These are phyloP conservation scores for Diarsia mendica DNA, from an alignment of 2,888 invertebrate genomes.

Conservation along the genomic window DNA sequence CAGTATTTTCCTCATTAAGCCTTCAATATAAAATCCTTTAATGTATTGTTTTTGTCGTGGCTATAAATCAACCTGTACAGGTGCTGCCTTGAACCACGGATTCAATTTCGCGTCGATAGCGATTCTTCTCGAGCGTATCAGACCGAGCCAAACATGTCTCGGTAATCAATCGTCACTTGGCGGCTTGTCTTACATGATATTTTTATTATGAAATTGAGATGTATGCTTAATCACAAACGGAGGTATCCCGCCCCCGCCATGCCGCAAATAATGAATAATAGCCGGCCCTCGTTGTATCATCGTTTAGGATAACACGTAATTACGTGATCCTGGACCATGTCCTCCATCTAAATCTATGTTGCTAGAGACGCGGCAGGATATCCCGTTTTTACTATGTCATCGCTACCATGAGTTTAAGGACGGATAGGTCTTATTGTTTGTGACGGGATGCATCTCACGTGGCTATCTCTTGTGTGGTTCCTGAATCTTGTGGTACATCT, in stretches of 20 bases:
- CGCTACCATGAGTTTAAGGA: constrained; percentile 50
- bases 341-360: constrained; percentile 60
- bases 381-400: constrained; percentile 67
- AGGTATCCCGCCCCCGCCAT: constrained; percentile 42
- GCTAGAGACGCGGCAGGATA: constrained; percentile 57
- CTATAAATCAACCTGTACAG: constrained; percentile 76
- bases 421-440: constrained; percentile 59
- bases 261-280: constrained; percentile 71
- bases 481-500: constrained; percentile 55
- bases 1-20: constrained; percentile 62
- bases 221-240: constrained; percentile 70
- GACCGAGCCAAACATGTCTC: constrained; percentile 84
- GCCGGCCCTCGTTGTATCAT: constrained; percentile 53
- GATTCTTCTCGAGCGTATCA: constrained; percentile 85
- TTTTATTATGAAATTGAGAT: constrained; percentile 82
- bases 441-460: constrained; percentile 69
- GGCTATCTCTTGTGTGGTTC: constrained; percentile 60
- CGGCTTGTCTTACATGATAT: constrained; percentile 81
- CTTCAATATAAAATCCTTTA: constrained; percentile 64
- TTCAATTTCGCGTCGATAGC: constrained; percentile 84
- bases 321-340: constrained; percentile 30
- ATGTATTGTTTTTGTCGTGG: constrained; percentile 75
- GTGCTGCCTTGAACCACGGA: constrained; percentile 84
- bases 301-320: constrained; percentile 50
- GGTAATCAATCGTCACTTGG: constrained; percentile 82